Evolutionary conservation across 1,140 invertebrate genomes (phyloP).

Genomic region (Parapsyche elsis): DNA sequence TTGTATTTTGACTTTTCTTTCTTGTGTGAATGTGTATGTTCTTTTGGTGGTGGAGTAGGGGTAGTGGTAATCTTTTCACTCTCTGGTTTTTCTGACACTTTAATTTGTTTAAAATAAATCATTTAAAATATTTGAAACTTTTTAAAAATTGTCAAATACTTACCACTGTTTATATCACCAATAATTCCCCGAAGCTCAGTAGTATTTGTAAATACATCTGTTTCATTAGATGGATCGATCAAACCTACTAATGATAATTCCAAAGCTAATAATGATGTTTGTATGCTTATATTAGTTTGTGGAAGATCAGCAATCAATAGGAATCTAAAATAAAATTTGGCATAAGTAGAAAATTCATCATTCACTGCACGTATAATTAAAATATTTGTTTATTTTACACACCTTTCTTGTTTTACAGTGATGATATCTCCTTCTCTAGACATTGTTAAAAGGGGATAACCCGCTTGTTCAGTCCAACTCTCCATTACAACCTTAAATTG

Average conservation of each 20-base stretch:
- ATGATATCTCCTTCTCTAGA: constrained; percentile 71
- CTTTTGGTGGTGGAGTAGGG: constrained; percentile 35
- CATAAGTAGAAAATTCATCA: neutral
- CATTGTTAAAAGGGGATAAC: constrained; percentile 78
- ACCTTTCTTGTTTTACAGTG: constrained; percentile 69
- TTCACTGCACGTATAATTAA: neutral
- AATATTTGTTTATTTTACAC: constrained; percentile 6
- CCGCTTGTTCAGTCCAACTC: constrained; percentile 87
- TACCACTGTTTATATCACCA: constrained; percentile 30
- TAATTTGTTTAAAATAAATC: constrained; percentile 5
- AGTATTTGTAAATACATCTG: constrained; percentile 16
- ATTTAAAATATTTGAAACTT: neutral
- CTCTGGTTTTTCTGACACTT: constrained; percentile 41
- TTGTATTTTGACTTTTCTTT: constrained; percentile 57
- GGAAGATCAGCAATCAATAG: constrained; percentile 62
- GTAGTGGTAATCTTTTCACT: constrained; percentile 37
- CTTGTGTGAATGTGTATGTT: constrained; percentile 32
- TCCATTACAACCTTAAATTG: constrained; percentile 79
- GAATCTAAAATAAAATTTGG: constrained; percentile 60
- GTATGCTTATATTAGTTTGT: constrained; percentile 58
- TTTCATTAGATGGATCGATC: constrained; percentile 35
- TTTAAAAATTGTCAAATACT: neutral
- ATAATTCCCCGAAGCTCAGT: constrained; percentile 31
- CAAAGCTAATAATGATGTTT: constrained; percentile 52
- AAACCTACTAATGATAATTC: constrained; percentile 48